Percentiles rank a stretch among this genome's conserved stretches.
Conservation (phyloP, 2,113 vertebrate genomes). For the Eubucco bourcierii region DNA sequence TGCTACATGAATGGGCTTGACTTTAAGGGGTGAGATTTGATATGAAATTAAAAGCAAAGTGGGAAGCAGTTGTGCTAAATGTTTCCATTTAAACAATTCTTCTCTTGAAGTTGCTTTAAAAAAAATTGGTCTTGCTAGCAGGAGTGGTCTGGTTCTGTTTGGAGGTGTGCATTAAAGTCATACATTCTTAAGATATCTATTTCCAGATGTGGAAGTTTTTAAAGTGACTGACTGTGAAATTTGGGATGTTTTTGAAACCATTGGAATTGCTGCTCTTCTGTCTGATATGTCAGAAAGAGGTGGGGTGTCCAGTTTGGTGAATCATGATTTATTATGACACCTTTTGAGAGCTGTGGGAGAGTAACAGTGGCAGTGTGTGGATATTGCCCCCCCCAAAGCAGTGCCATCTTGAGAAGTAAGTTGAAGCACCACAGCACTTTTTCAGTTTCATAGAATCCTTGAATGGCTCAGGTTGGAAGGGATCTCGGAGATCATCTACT, state of each 20-base stretch:
- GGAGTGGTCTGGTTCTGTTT: background rate
- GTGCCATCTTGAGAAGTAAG: background rate
- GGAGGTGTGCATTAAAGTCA: background rate
- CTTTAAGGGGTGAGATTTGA: background rate
- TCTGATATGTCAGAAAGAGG: background rate
- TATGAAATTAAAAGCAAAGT: background rate
- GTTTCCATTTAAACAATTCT: background rate
- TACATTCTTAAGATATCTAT: background rate
- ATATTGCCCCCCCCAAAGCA: background rate
- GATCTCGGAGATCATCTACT: no score
- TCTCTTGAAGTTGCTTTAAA: background rate
- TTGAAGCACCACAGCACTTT: background rate
- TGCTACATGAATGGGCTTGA: rapidly evolving
- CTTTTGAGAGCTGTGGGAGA: background rate
- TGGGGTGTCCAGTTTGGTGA: background rate
- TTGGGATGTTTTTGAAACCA: background rate
- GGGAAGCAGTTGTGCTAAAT: background rate
- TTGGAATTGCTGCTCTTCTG: background rate
- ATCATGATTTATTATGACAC: background rate
- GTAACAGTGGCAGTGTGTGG: background rate
- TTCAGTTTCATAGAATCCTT: background rate
- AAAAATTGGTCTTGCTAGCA: background rate
- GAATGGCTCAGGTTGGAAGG: no score
- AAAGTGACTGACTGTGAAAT: background rate
- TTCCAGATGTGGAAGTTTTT: background rate